phyloP scores from a whole-genome alignment of 2,888 invertebrate species.

The Cotesia congregata region DNA sequence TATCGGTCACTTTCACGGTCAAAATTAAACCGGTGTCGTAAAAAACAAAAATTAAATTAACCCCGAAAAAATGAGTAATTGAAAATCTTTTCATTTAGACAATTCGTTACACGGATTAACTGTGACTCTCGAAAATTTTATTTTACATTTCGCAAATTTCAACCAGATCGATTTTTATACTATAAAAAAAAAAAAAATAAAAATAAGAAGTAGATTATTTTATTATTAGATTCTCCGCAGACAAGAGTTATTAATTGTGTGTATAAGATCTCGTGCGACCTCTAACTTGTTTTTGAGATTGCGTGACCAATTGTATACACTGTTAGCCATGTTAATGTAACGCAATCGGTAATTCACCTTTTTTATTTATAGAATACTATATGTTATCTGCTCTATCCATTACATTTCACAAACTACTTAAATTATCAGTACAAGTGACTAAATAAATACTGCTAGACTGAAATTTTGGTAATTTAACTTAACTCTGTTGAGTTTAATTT shows the following conservation, averaged over 20 bases:
- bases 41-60: constrained; percentile 17
- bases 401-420: not conserved
- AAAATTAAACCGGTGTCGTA: constrained; percentile 16
- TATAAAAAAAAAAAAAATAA: not conserved
- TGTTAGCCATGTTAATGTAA: constrained; percentile 20
- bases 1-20: constrained; percentile 36
- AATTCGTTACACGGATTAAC: not conserved
- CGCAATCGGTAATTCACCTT: constrained; percentile 33
- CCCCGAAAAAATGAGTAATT: not conserved
- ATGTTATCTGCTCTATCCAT: constrained; percentile 9
- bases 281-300: constrained; percentile 8
- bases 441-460: no score
- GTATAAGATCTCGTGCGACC: constrained; percentile 20
- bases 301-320: constrained; percentile 31
- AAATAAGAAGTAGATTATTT: not conserved
- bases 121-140: not conserved
- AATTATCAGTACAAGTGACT: not conserved
- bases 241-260: constrained; percentile 25
- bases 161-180: constrained; percentile 2
- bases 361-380: constrained; percentile 36
- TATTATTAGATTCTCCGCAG: not conserved
- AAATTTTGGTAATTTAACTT: no score
- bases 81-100: not conserved
- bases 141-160: not conserved
- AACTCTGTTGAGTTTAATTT: no score